Percentiles rank a stretch among this genome's conserved stretches.
phyloP scores from a whole-genome alignment of 2,888 invertebrate species.

The Unio pictorum region DNA sequence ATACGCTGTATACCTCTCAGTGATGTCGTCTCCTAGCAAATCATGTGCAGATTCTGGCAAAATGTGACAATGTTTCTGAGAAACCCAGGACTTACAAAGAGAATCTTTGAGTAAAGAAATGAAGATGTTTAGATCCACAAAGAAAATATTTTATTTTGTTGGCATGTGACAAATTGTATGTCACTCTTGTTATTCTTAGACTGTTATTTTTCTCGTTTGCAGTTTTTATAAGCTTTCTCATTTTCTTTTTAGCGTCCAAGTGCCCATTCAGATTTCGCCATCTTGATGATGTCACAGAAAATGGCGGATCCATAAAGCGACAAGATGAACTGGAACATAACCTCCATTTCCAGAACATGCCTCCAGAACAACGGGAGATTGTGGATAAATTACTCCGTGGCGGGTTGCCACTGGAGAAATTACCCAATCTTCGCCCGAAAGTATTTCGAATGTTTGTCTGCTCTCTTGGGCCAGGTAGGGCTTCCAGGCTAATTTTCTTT shows the following conservation, averaged over 20 bases:
- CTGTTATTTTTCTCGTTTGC: background rate
- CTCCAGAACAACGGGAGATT: conserved; percentile 24
- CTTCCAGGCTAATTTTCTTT: background rate
- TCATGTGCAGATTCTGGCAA: too few species aligned
- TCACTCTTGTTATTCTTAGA: background rate
- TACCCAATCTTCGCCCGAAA: conserved; percentile 95
- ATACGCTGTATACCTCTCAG: too few species aligned
- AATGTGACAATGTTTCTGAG: too few species aligned
- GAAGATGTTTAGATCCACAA: too few species aligned
- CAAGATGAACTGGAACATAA: conserved; percentile 29
- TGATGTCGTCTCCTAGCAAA: too few species aligned
- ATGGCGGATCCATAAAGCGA: conserved; percentile 20
- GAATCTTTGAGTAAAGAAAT: too few species aligned
- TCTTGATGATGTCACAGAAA: conserved; percentile 46
- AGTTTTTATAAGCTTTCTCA: background rate
- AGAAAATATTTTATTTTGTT: too few species aligned
- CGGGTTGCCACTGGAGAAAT: conserved; percentile 74
- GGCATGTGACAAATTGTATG: too few species aligned
- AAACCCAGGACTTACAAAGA: too few species aligned
- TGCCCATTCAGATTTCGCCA: conserved; percentile 39
- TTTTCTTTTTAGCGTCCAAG: conserved; percentile 20
- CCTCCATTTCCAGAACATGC: conserved; percentile 44
- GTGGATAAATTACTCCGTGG: conserved; percentile 48
- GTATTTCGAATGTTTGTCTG: conserved; percentile 97
- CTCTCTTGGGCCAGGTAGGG: conserved; percentile 93